Base-by-base conservation (phyloP, 2,888 invertebrate genomes). In the Lycia hirtaria region DNA sequence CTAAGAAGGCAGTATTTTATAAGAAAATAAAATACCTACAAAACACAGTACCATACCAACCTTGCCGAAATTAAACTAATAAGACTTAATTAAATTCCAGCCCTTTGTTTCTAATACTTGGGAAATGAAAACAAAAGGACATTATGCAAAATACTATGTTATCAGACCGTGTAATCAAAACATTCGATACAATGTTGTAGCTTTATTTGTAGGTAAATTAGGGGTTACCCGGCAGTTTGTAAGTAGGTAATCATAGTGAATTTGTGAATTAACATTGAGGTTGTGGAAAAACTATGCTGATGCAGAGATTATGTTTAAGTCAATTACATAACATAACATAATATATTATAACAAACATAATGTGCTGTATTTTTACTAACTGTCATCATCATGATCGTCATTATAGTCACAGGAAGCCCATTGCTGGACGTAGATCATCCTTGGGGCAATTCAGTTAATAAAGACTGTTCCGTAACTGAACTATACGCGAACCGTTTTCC, bases 61-160 rank as follows among this genome's bases (percentile, higher is more conserved):
- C 37, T 38, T 51, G 51, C 51, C 51, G 44, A 52, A 52, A 44
- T 28, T 19, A 38, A 61, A 67, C 67, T 70, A 59, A 64, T 63
- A 67, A 62, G 20, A 44, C 19, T 4, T 26, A 43, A 43, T 14
- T 45, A 12, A 20, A 15, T 26, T 68, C 70, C 62, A 71, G 67
- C 74, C 71, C 75, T 79, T 80, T 75, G 68, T 76, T 73, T 64
- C 55, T 30, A 17, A 28, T 56, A 65, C 62, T 64, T 71, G 72
- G 58, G 69, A 74, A 73, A 49, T 54, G 41, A 28, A 69, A 71
- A 79, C 79, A 80, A 78, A 76, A 56, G 68, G 62, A 63, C 67
- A 72, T 76, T 73, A 78, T 65, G 52, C 68, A 69, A 70, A 69
- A 32, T 49, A 32, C 45, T 51, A 62, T 53, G 65, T 64, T 78